phyloP scores from a whole-genome alignment of 2,113 vertebrate genomes.

The Raphicerus campestris region DNA sequence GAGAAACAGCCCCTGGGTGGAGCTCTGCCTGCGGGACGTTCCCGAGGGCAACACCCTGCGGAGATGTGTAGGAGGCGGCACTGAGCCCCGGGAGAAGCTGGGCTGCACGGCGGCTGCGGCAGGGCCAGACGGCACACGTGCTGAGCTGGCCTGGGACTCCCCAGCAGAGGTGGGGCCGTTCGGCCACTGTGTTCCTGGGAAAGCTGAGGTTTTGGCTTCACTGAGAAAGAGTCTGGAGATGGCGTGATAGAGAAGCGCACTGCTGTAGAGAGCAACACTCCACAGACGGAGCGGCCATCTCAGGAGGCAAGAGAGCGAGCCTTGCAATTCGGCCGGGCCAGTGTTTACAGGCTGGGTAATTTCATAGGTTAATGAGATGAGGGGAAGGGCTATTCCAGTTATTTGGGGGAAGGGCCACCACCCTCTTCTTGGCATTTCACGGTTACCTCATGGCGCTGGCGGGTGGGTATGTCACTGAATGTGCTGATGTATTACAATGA shows the following conservation, averaged over 20 bases:
- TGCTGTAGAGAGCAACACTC: neutral
- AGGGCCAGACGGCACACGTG: accelerated
- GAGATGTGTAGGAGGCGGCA: accelerated
- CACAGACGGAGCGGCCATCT: neutral
- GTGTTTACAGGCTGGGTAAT: neutral
- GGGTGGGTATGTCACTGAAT: accelerated
- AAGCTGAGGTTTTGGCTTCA: neutral
- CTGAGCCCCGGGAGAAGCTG: neutral
- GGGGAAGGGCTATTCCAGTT: neutral
- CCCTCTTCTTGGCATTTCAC: neutral
- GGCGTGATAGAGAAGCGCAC: neutral
- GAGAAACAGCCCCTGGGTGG: neutral
- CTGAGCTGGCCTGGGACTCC: neutral
- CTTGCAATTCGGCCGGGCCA: accelerated
- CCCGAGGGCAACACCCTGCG: accelerated
- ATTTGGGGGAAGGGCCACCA: neutral
- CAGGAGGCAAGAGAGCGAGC: accelerated
- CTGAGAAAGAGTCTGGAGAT: neutral
- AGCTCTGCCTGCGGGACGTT: neutral
- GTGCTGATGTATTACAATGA: accelerated
- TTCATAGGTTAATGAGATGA: neutral
- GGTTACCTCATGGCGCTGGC: neutral
- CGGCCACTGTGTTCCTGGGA: neutral
- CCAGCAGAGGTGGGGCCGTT: neutral
- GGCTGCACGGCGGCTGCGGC: accelerated